Conservation (phyloP, 2,113 vertebrate species). For the Callipepla squamata region DNA sequence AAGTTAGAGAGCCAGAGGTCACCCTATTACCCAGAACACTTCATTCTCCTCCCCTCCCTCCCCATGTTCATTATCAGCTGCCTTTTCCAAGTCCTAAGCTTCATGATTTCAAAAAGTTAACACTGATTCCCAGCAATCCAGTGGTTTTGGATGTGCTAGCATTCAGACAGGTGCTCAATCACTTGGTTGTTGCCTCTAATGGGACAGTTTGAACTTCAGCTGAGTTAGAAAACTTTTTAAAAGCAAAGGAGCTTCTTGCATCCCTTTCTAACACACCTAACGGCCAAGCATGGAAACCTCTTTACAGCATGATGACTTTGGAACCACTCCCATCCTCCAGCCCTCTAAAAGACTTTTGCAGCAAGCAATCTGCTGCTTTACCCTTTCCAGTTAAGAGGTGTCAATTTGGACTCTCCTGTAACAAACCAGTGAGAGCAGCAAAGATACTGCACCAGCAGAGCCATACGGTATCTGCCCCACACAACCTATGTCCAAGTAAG, state of each 20-base stretch:
- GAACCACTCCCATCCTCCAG: neutral
- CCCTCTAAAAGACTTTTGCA: neutral
- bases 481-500: neutral
- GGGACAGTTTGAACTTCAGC: neutral
- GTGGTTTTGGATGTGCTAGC: conserved; percentile 11
- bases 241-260: neutral
- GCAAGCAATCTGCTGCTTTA: neutral
- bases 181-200: neutral
- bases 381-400: neutral
- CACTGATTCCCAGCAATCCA: neutral
- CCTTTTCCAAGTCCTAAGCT: neutral
- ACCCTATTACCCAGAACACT: neutral
- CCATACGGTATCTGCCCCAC: neutral
- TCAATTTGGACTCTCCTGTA: neutral
- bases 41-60: neutral
- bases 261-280: conserved; percentile 21
- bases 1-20: neutral
- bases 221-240: conserved; percentile 9
- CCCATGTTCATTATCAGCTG: neutral
- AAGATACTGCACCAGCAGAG: neutral
- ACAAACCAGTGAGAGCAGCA: neutral
- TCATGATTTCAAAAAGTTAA: neutral
- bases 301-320: neutral
- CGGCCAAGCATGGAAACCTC: neutral
- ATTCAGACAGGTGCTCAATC: neutral